A percentile compares a stretch with the other conserved stretches of the same genome.
phyloP scores from a whole-genome alignment of 1,140 invertebrate species.

The Nixonia krombeini region DNA sequence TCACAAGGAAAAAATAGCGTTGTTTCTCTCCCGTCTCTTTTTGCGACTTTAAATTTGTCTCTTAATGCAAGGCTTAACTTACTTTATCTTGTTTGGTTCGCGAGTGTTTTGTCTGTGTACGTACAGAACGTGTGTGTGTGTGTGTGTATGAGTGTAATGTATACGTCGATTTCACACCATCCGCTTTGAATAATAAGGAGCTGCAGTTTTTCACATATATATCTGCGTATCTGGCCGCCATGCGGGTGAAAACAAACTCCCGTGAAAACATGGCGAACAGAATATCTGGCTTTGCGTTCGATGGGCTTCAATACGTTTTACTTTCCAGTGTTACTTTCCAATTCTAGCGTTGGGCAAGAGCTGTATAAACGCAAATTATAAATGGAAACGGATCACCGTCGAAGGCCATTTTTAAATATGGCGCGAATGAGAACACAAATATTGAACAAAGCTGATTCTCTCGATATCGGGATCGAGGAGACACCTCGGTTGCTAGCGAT shows the following conservation, averaged over 20 bases:
- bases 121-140: conserved; percentile 33
- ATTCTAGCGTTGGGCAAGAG: too few relatives aligned
- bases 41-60: conserved; percentile 26
- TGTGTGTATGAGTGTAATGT: conserved; percentile 9
- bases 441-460: too few relatives aligned
- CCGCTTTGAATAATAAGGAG: background rate
- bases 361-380: too few relatives aligned
- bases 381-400: too few relatives aligned
- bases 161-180: conserved; percentile 16
- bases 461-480: too few relatives aligned
- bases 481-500: conserved; percentile 25
- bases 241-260: background rate
- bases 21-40: conserved; percentile 37
- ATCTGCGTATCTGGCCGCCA: background rate
- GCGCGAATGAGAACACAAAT: too few relatives aligned
- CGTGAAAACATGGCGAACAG: background rate
- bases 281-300: too few relatives aligned
- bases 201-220: conserved; percentile 8
- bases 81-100: conserved; percentile 53
- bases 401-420: too few relatives aligned
- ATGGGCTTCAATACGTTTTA: conserved; percentile 35
- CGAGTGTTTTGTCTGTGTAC: conserved; percentile 21
- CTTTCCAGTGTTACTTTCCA: too few relatives aligned
- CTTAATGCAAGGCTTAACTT: conserved; percentile 63
- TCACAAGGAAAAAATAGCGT: too few relatives aligned